phyloP scores from a whole-genome alignment of 2,113 vertebrate species.

The Scytalopus superciliaris region DNA sequence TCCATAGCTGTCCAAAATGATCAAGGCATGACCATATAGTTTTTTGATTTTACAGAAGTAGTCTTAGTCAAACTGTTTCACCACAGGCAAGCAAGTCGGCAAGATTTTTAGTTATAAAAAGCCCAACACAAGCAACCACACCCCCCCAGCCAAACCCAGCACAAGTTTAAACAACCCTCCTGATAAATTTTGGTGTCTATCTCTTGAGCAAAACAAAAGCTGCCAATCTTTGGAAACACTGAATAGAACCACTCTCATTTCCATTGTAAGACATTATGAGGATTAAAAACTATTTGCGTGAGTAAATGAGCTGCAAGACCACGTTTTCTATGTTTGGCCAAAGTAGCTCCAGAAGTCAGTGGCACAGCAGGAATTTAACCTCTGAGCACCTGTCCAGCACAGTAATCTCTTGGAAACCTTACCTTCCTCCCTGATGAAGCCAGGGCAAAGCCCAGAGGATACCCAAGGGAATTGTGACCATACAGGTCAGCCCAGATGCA shows the following conservation, averaged over 20 bases:
- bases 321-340: not conserved
- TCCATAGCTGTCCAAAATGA: not conserved
- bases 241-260: not conserved
- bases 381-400: not conserved
- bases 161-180: not conserved
- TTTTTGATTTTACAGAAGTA: not conserved
- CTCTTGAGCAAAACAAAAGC: not conserved
- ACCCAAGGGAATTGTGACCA: accelerated
- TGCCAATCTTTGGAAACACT: not conserved
- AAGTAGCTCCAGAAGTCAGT: not conserved
- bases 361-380: not conserved
- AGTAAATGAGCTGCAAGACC: not conserved
- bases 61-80: not conserved
- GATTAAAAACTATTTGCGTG: not conserved
- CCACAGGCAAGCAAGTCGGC: not conserved
- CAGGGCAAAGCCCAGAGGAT: not conserved
- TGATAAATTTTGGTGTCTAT: not conserved
- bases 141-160: not conserved
- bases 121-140: not conserved
- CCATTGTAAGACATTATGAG: not conserved
- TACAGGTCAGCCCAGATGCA: accelerated
- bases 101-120: not conserved
- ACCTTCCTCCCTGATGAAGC: not conserved
- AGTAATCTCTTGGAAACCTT: not conserved
- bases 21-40: not conserved